These are phyloP conservation scores for Glossophaga mutica DNA, from an alignment of 2,797 vertebrate genomes.

Conservation along the genomic window DNA sequence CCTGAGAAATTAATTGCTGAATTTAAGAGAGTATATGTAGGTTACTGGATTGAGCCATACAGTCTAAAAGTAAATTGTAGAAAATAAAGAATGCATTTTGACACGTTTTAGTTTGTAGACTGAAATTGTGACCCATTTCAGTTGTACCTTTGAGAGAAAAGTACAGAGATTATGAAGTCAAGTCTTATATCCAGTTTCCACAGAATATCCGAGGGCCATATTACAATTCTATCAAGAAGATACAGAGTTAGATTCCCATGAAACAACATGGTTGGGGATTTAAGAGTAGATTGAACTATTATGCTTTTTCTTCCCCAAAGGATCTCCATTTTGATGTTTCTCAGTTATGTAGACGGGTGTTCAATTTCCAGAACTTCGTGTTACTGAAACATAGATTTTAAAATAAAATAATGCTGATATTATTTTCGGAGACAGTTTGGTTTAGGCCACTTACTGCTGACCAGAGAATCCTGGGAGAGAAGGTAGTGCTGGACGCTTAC, in stretches of 20 bases:
- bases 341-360: not conserved
- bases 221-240: not conserved
- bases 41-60: not conserved
- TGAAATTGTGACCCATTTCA: not conserved
- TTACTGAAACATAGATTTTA: not conserved
- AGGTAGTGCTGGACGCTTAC: not conserved
- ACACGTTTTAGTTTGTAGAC: not conserved
- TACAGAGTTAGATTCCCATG: not conserved
- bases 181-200: not conserved
- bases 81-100: not conserved
- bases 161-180: not conserved
- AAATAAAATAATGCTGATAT: not conserved
- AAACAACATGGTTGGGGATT: not conserved
- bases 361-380: not conserved
- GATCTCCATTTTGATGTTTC: not conserved
- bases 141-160: not conserved
- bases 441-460: not conserved
- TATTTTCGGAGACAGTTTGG: not conserved
- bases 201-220: not conserved
- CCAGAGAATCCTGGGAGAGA: conserved; percentile 10
- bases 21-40: not conserved
- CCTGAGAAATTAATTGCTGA: not conserved
- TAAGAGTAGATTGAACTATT: not conserved
- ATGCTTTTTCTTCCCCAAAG: not conserved
- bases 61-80: not conserved